Evolutionary conservation across 1,140 invertebrate species (phyloP), one percentile per base, ranked within the genome.

Genomic region (Akabosia matsudoensis): DNA sequence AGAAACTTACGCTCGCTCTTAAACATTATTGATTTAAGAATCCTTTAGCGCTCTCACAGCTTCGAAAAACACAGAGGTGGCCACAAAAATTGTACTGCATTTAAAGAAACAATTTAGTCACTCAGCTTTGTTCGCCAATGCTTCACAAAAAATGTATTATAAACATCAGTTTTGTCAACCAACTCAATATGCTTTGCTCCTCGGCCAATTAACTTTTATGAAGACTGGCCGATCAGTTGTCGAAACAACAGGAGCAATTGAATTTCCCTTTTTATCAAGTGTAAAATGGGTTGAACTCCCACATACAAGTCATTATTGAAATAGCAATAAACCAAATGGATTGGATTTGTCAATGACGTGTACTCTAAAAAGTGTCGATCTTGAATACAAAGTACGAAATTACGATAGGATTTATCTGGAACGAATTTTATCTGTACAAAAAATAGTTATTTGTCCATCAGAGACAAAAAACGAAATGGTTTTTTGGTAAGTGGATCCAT

Each of bases 311-410:
- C 54, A 22, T 61, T 61, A 61, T 22, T 61, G 13, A 4, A 61
- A 61, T 24, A n/a, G 54, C 14, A 61, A 14, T 61, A 45, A 61
- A 61, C 54, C 13, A 13, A 24, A 61, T 61, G 24, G 24, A 61
- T 16, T 61, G 3, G 14, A 61, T 61, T 24, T 7, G 13, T 22
- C 13, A 61, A 7, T 61, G 54, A 4, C 54, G 54, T 61, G 54
- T 14, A 61, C 24, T 14, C 24, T 61, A 4, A n/a, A n/a, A 24
- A 22, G 14, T 61, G 13, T 61, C 24, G 61, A 30, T 7, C 61
- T n/a, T 67, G 61, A 67, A 67, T 67, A 67, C 61, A 67, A 67
- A 67, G 61, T 67, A 67, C 28, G 22, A 67, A 67, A 67, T 67
- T 67, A 67, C 28, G 61, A 67, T 67, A 67, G 13, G 7, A 24